Evolutionary conservation across 2,888 invertebrate genomes (phyloP), one percentile per base, ranked within the genome.

Genomic region (Aleiodes leptofemur): DNA sequence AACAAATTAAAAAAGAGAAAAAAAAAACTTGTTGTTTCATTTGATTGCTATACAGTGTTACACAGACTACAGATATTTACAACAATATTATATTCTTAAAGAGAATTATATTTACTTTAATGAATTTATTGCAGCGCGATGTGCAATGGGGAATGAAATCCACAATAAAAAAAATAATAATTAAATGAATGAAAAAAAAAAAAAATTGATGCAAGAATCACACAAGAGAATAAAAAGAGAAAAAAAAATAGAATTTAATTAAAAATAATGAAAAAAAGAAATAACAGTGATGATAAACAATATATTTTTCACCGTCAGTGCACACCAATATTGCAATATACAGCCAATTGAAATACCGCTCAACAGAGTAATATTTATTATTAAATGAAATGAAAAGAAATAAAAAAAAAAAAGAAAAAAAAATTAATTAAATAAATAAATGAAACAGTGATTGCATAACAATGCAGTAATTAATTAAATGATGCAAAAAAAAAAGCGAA

Each of bases 51-150:
- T 89, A 89, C 89, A 89, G 89, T 89, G 89, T 89, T 89, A 89
- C 88, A 88, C 89, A 89, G 87, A 89, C 89, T 89, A 89, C 89
- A 89, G 89, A 89, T 89, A 87, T 89, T 89, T 89, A 89, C 89
- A 88, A 88, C 88, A 89, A 88, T 89, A 89, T 89, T 89, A 89
- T 89, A 89, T 89, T 89, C 89, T 88, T 89, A 89, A 89, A 89
- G 89, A 89, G 89, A 86, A 88, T 89, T 89, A 88, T 89, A 89
- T 89, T 89, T 89, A 89, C 88, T 89, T 88, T 89, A 88, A 83
- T 83, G 82, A 84, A 86, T 77, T 79, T 84, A 88, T 87, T 87
- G 86, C 86, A 85, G 83, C 85, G 85, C 85, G 82, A 87, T 86
- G 86, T 87, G 88, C 88, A 86, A 87, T 87, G 76, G 77, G 51